phyloP scores from a whole-genome alignment of 2,797 vertebrate genomes.

The Hippocampus kuda region DNA sequence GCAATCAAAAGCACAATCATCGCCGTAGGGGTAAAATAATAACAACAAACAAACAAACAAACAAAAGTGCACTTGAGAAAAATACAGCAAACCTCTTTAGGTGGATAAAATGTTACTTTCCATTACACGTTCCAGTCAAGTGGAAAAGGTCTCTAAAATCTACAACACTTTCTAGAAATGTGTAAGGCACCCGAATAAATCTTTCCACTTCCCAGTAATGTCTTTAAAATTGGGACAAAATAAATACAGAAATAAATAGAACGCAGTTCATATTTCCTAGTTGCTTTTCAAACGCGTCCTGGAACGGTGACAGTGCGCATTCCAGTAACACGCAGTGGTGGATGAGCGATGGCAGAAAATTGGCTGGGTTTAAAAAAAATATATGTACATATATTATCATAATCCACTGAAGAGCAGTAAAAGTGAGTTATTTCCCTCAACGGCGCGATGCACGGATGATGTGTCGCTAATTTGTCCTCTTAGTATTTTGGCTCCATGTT shows the following conservation, averaged over 20 bases:
- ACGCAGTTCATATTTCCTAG: neutral
- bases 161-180: neutral
- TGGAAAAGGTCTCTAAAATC: neutral
- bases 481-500: constrained; percentile 22
- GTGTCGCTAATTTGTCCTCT: neutral
- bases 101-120: constrained; percentile 30
- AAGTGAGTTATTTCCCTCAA: constrained; percentile 3
- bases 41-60: neutral
- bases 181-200: neutral
- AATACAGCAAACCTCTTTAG: constrained; percentile 30
- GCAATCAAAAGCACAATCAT: constrained; percentile 80
- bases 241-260: neutral
- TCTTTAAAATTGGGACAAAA: neutral
- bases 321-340: neutral
- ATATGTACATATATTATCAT: neutral
- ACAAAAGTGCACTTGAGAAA: constrained; percentile 55
- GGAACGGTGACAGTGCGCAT: constrained; percentile 18
- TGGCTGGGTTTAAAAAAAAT: constrained; percentile 1
- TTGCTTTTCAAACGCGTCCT: constrained; percentile 25
- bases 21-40: constrained; percentile 56
- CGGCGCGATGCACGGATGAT: neutral
- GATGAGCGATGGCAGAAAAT: constrained; percentile 15
- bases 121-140: constrained; percentile 32
- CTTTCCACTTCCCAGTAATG: neutral
- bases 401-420: constrained; percentile 44